Percentiles rank a stretch among this genome's conserved stretches.
These are phyloP conservation scores for Parelbella ahira DNA, from an alignment of 2,888 invertebrate genomes.

Conservation along the genomic window DNA sequence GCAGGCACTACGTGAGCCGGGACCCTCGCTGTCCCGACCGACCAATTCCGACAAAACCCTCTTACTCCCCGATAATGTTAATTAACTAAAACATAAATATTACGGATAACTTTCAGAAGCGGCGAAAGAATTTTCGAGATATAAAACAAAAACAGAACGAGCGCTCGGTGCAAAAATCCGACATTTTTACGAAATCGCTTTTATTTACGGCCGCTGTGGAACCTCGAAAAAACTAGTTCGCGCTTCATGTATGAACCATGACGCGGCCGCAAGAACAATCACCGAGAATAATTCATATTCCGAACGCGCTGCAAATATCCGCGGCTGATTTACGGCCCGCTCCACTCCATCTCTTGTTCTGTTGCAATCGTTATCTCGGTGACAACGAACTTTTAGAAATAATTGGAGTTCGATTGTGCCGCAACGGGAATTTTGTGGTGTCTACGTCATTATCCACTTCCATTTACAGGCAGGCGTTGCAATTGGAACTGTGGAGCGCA, in stretches of 20 bases:
- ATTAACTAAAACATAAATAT: constrained; percentile 51
- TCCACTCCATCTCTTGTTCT: constrained; percentile 53
- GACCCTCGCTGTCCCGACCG: constrained; percentile 44
- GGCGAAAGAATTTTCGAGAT: constrained; percentile 30
- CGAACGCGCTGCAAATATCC: constrained; percentile 75
- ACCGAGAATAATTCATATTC: constrained; percentile 79
- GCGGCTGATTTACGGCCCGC: constrained; percentile 65
- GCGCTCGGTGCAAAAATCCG: constrained; percentile 48
- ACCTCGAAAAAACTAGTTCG: constrained; percentile 73
- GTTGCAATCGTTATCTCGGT: constrained; percentile 51
- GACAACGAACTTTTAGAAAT: constrained; percentile 74
- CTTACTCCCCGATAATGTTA: constrained; percentile 56
- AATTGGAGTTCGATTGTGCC: constrained; percentile 77
- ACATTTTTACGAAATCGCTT: constrained; percentile 57
- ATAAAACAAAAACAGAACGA: constrained; percentile 43
- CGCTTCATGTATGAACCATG: constrained; percentile 81
- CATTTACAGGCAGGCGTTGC: constrained; percentile 71
- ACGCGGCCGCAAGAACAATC: constrained; percentile 75
- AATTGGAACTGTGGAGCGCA: constrained; percentile 44
- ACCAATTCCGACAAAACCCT: constrained; percentile 47
- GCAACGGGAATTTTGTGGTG: constrained; percentile 55
- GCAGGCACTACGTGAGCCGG: constrained; percentile 44
- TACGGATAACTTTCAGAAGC: constrained; percentile 41
- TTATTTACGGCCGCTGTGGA: constrained; percentile 56
- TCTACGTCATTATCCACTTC: constrained; percentile 73